Base-by-base conservation (phyloP, 2,888 invertebrate species). In the Apodemia zela region DNA sequence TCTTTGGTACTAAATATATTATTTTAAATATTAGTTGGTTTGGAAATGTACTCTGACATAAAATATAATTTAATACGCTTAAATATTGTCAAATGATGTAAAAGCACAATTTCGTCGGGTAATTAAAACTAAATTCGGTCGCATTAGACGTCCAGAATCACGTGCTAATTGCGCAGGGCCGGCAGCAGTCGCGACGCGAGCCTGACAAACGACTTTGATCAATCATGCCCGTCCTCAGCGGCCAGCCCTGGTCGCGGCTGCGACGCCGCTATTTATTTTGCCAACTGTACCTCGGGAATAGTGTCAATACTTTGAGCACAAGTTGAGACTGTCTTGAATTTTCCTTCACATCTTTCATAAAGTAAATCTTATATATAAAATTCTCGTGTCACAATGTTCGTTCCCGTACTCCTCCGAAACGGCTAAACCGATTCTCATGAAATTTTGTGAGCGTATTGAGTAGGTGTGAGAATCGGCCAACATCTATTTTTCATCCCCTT, bases 141-240 rank as follows among this genome's bases (percentile, higher is more conserved):
- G 58, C 62, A 62, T 62, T 62, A 62, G 62, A 61, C 76, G 73
- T 81, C 81, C 66, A 66, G 65, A 66, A 66, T 63, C 68, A 69
- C 65, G 68, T 69, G 66, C 68, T 70, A 70, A 68, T 68, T 63
- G 69, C 66, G 59, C 68, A 70, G 68, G 69, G 69, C 65, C 68
- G 63, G 67, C 67, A 66, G 35, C 61, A 63, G 82, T 82, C 84
- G 87, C 85, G 84, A 87, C 84, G 84, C 84, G 88, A 89, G 88
- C 82, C 81, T 67, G 65, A 67, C 67, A 67, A 67, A 67, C 67
- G 67, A 67, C 67, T 87, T 87, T 85, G 88, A 89, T 89, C 89
- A 89, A 89, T 89, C 89, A 89, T 84, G 35, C 71, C 82, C 81
- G 85, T 83, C 83, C 86, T 86, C 79, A 79, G 81, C 78, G 82